A percentile compares a stretch with the other conserved stretches of the same genome.
phyloP scores from a whole-genome alignment of 2,888 invertebrate species.

The Pseudococcus longispinus region DNA sequence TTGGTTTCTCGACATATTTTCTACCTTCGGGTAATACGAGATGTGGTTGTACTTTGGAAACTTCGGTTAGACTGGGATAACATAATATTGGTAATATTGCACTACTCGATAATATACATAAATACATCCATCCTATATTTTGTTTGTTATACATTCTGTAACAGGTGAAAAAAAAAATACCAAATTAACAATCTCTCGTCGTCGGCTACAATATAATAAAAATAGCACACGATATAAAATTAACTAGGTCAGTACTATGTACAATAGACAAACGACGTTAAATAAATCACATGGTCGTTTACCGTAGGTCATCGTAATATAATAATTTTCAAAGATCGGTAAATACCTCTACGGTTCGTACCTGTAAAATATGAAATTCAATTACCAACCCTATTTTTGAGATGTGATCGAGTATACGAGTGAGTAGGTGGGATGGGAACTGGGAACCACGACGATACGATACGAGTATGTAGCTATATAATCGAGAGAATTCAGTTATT shows the following conservation, averaged over 20 bases:
- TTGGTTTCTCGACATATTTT: constrained; percentile 89
- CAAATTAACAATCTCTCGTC: neutral
- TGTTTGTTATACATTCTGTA: constrained; percentile 50
- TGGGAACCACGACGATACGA: neutral
- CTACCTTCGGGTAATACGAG: constrained; percentile 66
- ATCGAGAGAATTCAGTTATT: constrained; percentile 29
- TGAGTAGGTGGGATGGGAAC: too few relatives aligned
- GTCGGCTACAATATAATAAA: neutral
- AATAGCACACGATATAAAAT: neutral
- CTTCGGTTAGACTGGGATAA: constrained; percentile 53
- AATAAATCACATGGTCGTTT: neutral
- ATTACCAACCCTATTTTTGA: constrained; percentile 4
- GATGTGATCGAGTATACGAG: neutral
- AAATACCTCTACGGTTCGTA: too few relatives aligned
- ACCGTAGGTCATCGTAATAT: neutral
- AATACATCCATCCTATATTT: constrained; percentile 54
- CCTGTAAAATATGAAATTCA: neutral
- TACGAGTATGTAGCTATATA: neutral
- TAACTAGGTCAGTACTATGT: constrained; percentile 6
- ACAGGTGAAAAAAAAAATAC: neutral
- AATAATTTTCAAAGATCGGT: too few relatives aligned
- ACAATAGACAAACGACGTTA: neutral
- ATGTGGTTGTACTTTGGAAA: constrained; percentile 36
- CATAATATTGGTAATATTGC: constrained; percentile 49
- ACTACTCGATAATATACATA: constrained; percentile 50